A percentile compares a stretch with the other conserved stretches of the same genome.
Conservation (phyloP, 2,797 vertebrate species). For the Molossus alvarezi region DNA sequence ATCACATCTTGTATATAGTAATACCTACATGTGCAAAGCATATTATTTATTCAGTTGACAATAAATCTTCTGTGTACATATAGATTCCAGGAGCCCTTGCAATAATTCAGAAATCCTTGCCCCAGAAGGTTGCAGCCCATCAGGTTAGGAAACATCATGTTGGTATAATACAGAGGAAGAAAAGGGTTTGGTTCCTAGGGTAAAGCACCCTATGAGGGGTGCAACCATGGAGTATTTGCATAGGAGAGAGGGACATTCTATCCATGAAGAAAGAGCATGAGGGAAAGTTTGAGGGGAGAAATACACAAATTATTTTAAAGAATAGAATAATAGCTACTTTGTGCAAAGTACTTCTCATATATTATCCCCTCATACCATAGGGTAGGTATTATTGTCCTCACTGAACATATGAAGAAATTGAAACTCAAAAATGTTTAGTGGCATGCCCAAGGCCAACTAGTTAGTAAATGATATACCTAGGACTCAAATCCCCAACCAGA, state of each 20-base stretch:
- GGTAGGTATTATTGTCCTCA: not conserved
- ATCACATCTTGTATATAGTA: not conserved
- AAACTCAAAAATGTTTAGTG: constrained; percentile 27
- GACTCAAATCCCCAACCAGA: constrained; percentile 14
- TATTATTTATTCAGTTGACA: not conserved
- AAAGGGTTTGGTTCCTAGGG: constrained; percentile 47
- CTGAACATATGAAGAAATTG: not conserved
- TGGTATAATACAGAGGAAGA: constrained; percentile 4
- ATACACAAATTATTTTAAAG: not conserved
- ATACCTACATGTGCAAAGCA: not conserved
- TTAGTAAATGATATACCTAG: not conserved
- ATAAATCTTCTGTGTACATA: not conserved
- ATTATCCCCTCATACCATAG: not conserved
- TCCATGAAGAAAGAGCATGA: not conserved
- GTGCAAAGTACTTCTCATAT: not conserved
- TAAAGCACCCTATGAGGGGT: not conserved
- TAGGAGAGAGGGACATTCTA: not conserved
- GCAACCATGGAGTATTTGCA: not conserved
- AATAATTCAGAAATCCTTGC: constrained; percentile 40
- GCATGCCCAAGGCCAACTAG: not conserved
- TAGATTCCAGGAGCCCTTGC: not conserved
- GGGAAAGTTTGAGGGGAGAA: constrained; percentile 33
- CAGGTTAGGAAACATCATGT: not conserved
- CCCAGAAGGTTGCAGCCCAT: not conserved
- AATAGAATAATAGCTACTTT: not conserved